Percentiles rank a stretch among this genome's conserved stretches.
Conservation (phyloP, 2,888 invertebrate species). For the Torymus aiolomorphi region DNA sequence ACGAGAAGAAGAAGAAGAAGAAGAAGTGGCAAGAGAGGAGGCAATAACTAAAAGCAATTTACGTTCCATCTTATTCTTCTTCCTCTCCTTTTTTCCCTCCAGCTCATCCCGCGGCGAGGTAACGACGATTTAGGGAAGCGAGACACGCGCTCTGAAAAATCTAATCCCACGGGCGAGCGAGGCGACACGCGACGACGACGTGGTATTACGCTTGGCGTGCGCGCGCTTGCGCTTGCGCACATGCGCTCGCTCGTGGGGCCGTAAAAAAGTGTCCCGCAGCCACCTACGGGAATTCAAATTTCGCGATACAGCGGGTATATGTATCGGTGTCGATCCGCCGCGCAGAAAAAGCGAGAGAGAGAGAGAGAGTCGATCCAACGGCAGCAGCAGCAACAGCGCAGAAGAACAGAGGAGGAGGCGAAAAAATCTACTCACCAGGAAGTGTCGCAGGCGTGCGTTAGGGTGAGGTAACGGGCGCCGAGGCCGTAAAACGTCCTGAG, state of each 20-base stretch:
- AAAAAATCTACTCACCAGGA: slow-evolving; percentile 81
- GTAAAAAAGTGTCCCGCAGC: no score
- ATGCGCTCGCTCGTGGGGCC: no score
- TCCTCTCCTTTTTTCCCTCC: neutral
- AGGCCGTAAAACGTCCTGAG: slow-evolving; percentile 92
- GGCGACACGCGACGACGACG: neutral
- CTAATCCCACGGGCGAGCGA: slow-evolving; percentile 40
- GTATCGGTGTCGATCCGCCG: neutral
- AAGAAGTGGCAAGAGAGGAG: neutral
- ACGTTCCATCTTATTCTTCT: slow-evolving; percentile 11
- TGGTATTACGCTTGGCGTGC: no score
- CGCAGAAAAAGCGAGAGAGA: neutral
- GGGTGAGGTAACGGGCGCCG: slow-evolving; percentile 91
- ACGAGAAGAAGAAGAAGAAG: neutral
- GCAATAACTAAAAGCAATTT: slow-evolving; percentile 46
- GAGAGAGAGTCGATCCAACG: neutral
- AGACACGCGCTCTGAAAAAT: slow-evolving; percentile 42
- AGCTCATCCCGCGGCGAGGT: neutral
- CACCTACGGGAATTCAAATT: slow-evolving; percentile 26
- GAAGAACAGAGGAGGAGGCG: neutral
- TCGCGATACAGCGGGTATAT: neutral
- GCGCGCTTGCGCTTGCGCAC: no score
- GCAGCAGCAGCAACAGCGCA: neutral
- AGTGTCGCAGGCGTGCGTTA: slow-evolving; percentile 94
- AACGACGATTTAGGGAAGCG: slow-evolving; percentile 35